Evolutionary conservation across 2,113 vertebrate species (phyloP), one percentile per base, ranked within the genome.

Genomic region (Podarcis muralis): DNA sequence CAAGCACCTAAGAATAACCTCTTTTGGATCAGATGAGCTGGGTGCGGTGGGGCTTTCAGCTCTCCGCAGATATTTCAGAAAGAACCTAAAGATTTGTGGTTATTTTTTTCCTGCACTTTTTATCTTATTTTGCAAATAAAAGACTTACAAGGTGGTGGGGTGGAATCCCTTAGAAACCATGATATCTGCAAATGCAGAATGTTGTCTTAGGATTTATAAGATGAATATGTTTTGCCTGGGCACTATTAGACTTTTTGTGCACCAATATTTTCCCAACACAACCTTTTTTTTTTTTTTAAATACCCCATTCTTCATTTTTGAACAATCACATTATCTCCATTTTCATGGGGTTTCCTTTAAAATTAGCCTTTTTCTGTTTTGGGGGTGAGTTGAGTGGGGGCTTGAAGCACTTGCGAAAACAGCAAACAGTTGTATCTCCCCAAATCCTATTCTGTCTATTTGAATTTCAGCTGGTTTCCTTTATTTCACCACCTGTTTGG

Each of bases 1-100:
- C 66, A 71, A 92, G 83, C 0, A 68, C 92, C 88, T 87, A 92
- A 96, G 93, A 91, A 93, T 90, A 92, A 93, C 88, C 79, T 91
- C 27, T 74, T 90, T 81, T 90, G 88, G 82, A 91, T 93, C 87
- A 68, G 85, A 90, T 88, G 81, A 23, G 27, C 72, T 76, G 35
- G 81, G 35, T 84, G 68, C 78, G 35, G 91, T 0, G 0, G 25
- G 90, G 86, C 71, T 93, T 81, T 93, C 85, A 4, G 0, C 0
- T 0, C 83, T 22, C 37, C 80, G 77, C 48, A 82, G 91, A 87
- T 81, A n/a, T 72, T 87, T n/a, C 90, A 92, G 57, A 72, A 0
- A 0, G 90, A 30, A 59, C 7, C 69, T 85, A 89, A 92, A 75
- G 6, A 9, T 72, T 91, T 88, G 30, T 35, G 86, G n/a, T 57